phyloP scores from a whole-genome alignment of 2,888 invertebrate genomes.

The Sphaerophoria taeniata region DNA sequence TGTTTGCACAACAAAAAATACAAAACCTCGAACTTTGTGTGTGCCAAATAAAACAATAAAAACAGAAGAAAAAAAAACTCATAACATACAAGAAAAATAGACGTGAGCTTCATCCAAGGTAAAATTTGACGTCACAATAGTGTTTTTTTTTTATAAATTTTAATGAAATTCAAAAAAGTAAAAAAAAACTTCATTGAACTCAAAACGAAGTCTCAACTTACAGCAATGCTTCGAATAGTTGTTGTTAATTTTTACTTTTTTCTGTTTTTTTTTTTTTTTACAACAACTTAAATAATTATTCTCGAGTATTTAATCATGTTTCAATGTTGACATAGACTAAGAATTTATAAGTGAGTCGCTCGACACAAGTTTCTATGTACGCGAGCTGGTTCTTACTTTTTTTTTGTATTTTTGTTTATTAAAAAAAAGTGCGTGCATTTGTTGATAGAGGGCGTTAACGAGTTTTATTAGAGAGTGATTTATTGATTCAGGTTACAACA shows the following conservation, averaged over 20 bases:
- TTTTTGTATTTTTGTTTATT: not conserved
- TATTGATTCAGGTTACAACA: conserved; percentile 44
- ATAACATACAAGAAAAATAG: conserved; percentile 14
- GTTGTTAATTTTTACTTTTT: conserved; percentile 4
- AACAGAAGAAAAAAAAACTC: not conserved
- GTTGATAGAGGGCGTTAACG: conserved; percentile 26
- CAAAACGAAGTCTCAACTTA: conserved; percentile 2
- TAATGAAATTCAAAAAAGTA: conserved; percentile 12
- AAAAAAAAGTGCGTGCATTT: conserved; percentile 22
- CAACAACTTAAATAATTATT: conserved; percentile 56
- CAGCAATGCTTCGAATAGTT: conserved; percentile 31
- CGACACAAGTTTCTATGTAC: not conserved
- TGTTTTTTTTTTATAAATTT: not conserved
- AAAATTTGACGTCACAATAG: conserved; percentile 55
- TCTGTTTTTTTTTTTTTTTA: conserved; percentile 21
- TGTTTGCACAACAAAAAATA: not conserved
- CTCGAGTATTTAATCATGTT: conserved; percentile 29
- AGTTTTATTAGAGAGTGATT: conserved; percentile 55
- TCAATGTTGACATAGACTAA: conserved; percentile 41
- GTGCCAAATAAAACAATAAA: conserved; percentile 35
- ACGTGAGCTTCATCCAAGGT: conserved; percentile 46
- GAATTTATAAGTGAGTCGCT: conserved; percentile 12
- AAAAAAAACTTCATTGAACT: conserved; percentile 16
- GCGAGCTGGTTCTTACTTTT: not conserved
- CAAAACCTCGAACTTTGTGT: conserved; percentile 17